Base-by-base conservation (phyloP, 2,113 vertebrate species). In the Connochaetes taurinus region DNA sequence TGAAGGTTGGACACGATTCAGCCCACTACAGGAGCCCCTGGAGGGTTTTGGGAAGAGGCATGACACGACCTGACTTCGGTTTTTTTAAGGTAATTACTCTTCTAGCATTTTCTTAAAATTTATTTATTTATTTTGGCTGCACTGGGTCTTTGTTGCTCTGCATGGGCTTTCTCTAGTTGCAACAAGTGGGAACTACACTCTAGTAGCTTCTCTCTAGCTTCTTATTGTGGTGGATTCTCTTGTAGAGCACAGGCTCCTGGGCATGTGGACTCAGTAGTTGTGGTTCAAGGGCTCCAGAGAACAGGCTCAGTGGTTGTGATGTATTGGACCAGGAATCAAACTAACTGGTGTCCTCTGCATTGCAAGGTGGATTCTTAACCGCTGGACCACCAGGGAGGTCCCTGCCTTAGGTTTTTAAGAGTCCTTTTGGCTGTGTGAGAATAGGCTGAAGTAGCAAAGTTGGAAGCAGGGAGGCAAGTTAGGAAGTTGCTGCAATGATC, bases 351-450 rank as follows among this genome's bases (percentile, higher is more conserved):
- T 43, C 71, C 21, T 27, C 71, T 6, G 6, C 36, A 27, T 43
- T 40, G 71, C 36, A 27, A 43, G 71, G 71, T 0, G 0, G 71
- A 76, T 43, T 43, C 12, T 76, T 43, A 76, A 76, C 36, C 71
- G 14, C 23, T 76, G 36, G 71, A 14, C 11, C 36, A 43, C 36
- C 23, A 43, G 71, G 36, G 36, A 76, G 36, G 40, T 43, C 71
- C 1, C 36, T n/a, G 45, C 21, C 4, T 7, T 47, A n/a, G 78
- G 43, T 23, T 52, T 78, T 47, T 43, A 60, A 64, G 27, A 76
- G 6, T 5, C 36, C 5, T 60, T 13, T 10, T 7, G 31, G 1
- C 25, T 23, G 2, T 0, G 0, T 10, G 21, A 62, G 43, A 45
- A n/a, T 25, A 45, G n/a, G n/a, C n/a, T 2, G 6, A 0, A 16